Conservation (phyloP, 2,113 vertebrate species). For the Porphyrio hochstetteri region DNA sequence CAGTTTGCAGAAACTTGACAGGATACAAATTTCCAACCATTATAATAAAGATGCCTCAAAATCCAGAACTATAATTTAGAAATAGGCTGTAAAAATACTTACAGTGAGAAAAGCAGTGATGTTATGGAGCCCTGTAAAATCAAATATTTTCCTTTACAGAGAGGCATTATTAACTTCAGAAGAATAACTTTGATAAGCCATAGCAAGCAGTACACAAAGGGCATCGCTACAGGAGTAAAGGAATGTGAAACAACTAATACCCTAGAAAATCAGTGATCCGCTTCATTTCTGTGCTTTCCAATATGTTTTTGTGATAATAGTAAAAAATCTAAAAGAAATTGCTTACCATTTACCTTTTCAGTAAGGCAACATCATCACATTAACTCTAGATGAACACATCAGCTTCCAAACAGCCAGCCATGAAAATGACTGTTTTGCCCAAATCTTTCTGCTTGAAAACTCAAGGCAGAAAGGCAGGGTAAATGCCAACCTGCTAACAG, state of each 20-base stretch:
- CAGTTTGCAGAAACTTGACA: neutral
- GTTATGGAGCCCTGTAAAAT: constrained; percentile 56
- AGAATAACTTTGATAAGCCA: neutral
- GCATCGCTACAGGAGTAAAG: neutral
- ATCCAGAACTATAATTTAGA: neutral
- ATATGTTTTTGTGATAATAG: no score
- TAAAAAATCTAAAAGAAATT: neutral
- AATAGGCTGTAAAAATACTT: constrained; percentile 47
- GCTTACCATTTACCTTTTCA: neutral
- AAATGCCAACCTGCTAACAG: neutral
- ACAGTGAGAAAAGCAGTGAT: constrained; percentile 53
- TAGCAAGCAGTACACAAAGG: neutral
- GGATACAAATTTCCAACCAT: neutral
- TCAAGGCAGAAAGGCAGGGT: neutral
- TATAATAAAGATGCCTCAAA: neutral
- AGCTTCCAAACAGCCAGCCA: neutral
- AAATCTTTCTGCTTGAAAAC: neutral
- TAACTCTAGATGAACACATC: neutral
- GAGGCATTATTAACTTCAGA: neutral
- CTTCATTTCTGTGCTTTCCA: neutral
- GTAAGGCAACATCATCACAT: neutral
- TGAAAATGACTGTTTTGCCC: neutral
- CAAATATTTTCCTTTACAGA: constrained; percentile 19
- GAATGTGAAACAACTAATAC: neutral
- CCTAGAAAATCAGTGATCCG: neutral